Evolutionary conservation across 2,797 vertebrate species (phyloP).

Genomic region (Microhierax caerulescens): DNA sequence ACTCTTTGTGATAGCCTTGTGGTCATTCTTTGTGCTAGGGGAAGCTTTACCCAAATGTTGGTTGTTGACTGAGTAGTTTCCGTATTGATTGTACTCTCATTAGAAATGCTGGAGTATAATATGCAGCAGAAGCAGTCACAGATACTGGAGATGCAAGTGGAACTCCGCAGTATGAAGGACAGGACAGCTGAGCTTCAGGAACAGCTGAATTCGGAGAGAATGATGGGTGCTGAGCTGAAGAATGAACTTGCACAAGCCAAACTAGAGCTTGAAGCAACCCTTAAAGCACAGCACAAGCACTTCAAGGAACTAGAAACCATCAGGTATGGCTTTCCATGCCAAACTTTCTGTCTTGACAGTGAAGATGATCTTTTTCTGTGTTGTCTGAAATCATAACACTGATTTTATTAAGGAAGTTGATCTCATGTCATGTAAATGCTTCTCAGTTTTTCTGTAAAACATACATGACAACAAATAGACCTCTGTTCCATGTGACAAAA

Average conservation of each 20-base stretch:
- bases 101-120: constrained; percentile 71
- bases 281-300: constrained; percentile 90
- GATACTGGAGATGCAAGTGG: constrained; percentile 74
- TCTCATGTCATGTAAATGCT: neutral
- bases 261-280: constrained; percentile 88
- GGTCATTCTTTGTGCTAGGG: neutral
- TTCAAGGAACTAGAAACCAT: constrained; percentile 90
- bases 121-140: constrained; percentile 75
- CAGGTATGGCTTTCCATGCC: constrained; percentile 73
- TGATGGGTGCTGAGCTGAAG: constrained; percentile 82
- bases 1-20: neutral
- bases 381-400: neutral
- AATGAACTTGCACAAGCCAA: constrained; percentile 87
- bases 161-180: constrained; percentile 68
- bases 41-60: neutral
- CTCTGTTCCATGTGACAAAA: neutral
- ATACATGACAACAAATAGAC: neutral
- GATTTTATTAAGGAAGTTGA: neutral
- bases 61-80: neutral
- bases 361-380: neutral
- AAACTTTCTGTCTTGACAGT: neutral
- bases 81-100: neutral
- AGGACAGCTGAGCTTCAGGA: constrained; percentile 75
- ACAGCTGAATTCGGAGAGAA: constrained; percentile 73
- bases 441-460: neutral